A percentile compares a stretch with the other conserved stretches of the same genome.
These are phyloP conservation scores for Drosophila helvetica DNA, from an alignment of 2,888 invertebrate species.

Conservation along the genomic window DNA sequence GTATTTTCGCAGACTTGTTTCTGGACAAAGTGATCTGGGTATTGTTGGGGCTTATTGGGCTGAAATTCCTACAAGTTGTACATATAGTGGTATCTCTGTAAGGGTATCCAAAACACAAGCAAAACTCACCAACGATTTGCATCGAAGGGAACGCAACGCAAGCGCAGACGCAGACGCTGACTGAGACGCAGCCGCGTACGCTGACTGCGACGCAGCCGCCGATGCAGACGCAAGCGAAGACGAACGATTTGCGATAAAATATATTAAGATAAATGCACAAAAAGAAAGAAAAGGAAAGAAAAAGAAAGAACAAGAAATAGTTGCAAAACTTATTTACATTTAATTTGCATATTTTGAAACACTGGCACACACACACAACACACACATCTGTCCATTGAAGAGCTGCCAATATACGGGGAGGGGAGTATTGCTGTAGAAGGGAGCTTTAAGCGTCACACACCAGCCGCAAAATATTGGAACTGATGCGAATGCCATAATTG, in stretches of 20 bases:
- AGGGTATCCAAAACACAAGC: neutral
- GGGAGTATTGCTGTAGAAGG: conserved; percentile 8
- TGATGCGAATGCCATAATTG: too few relatives aligned
- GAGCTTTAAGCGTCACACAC: neutral
- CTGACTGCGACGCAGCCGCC: neutral
- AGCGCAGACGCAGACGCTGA: neutral
- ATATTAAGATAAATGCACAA: conserved; percentile 2
- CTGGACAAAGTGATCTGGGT: too few relatives aligned
- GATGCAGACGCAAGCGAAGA: conserved; percentile 33
- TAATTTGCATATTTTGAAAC: conserved; percentile 81
- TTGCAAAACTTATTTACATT: conserved; percentile 82
- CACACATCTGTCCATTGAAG: neutral
- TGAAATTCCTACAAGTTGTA: too few relatives aligned
- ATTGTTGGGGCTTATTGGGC: too few relatives aligned
- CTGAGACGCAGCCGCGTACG: neutral
- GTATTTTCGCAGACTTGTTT: too few relatives aligned
- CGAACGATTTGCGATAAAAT: conserved; percentile 12
- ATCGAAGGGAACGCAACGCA: neutral
- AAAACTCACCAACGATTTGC: neutral
- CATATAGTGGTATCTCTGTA: neutral
- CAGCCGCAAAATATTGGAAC: neutral
- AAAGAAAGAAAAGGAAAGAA: neutral
- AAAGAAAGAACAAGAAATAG: conserved; percentile 60
- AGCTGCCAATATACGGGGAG: conserved; percentile 55
- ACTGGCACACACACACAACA: conserved; percentile 15